A percentile compares a stretch with the other conserved stretches of the same genome.
phyloP scores from a whole-genome alignment of 1,140 invertebrate genomes.

The Brachionus calyciflorus region DNA sequence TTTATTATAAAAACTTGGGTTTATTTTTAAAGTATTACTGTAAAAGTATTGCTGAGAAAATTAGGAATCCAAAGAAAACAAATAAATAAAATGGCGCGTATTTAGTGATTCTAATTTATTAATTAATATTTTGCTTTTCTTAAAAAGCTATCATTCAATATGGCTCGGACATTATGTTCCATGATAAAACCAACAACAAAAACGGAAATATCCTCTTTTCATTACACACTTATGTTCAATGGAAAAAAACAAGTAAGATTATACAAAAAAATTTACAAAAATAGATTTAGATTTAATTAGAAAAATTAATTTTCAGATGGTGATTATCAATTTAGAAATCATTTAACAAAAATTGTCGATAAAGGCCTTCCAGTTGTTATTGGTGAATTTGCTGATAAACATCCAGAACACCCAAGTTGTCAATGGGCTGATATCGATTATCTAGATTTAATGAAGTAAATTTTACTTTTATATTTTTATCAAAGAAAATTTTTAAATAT shows the following conservation, averaged over 20 bases:
- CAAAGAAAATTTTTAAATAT: no score
- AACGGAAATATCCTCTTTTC: conserved; percentile 27
- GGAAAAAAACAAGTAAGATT: not conserved
- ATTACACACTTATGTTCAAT: conserved; percentile 27
- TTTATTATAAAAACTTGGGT: no score
- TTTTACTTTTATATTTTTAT: no score
- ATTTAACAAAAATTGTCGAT: conserved; percentile 21
- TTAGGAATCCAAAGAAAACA: no score
- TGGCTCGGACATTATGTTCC: not conserved
- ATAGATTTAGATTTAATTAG: not conserved
- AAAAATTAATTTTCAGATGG: conserved; percentile 11
- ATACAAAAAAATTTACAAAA: not conserved
- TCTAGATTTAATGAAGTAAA: conserved; percentile 31
- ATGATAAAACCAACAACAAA: conserved; percentile 23
- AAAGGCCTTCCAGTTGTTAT: not conserved
- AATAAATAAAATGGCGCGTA: no score
- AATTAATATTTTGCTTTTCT: not conserved
- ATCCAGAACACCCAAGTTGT: conserved; percentile 17
- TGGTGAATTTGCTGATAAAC: conserved; percentile 32
- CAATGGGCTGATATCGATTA: conserved; percentile 9
- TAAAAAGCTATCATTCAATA: conserved; percentile 21
- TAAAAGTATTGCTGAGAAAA: no score
- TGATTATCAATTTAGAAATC: conserved; percentile 17
- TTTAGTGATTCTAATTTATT: no score
- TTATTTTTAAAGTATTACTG: no score